phyloP scores from a whole-genome alignment of 2,797 vertebrate genomes.

The Serranus cabrilla region DNA sequence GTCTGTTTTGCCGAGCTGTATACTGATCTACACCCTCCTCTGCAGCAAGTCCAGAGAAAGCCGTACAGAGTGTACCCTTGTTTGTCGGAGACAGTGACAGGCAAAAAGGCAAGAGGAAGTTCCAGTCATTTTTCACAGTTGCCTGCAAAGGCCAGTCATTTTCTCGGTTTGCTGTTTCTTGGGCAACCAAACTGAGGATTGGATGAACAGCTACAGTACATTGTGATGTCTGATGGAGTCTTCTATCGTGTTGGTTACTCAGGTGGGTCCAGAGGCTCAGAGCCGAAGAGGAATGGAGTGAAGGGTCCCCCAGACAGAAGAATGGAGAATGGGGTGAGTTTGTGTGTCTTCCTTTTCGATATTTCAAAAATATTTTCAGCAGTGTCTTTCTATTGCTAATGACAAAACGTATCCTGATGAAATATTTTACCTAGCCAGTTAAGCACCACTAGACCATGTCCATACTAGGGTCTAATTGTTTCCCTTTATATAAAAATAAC shows the following conservation, averaged over 20 bases:
- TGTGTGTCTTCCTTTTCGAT: not conserved
- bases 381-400: not conserved
- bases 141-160: constrained; percentile 35
- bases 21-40: constrained; percentile 22
- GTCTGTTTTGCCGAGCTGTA: constrained; percentile 28
- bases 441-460: not conserved
- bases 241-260: constrained; percentile 56
- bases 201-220: not conserved
- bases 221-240: constrained; percentile 31
- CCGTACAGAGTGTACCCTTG: constrained; percentile 15
- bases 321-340: constrained; percentile 95
- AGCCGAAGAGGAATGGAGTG: constrained; percentile 92
- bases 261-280: constrained; percentile 88
- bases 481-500: too few species aligned
- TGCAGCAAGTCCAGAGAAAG: constrained; percentile 24
- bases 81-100: constrained; percentile 38
- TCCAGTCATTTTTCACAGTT: constrained; percentile 54
- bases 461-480: not conserved
- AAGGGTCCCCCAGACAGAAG: constrained; percentile 89
- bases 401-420: not conserved
- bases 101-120: constrained; percentile 33
- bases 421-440: not conserved
- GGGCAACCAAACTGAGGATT: constrained; percentile 21
- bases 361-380: constrained; percentile 7
- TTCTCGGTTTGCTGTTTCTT: constrained; percentile 21